phyloP scores from a whole-genome alignment of 2,888 invertebrate genomes.

The Coenonympha arcania region DNA sequence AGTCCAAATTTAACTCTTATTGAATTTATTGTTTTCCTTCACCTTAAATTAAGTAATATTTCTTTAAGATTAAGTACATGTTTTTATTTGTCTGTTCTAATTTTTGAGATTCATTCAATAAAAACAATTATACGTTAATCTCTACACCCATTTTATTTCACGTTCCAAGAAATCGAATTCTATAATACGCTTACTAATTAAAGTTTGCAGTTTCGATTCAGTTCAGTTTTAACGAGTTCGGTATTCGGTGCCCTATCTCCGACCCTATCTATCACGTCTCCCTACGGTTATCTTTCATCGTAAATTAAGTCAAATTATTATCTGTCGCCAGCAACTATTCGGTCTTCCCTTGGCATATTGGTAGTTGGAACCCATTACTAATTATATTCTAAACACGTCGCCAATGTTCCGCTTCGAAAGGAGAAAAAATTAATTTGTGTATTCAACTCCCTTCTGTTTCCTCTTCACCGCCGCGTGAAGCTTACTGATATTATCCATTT shows the following conservation, averaged over 20 bases:
- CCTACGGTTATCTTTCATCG: slow-evolving; percentile 47
- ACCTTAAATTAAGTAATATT: not conserved
- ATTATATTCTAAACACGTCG: slow-evolving; percentile 28
- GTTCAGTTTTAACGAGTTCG: slow-evolving; percentile 35
- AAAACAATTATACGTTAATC: not conserved
- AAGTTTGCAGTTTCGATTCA: slow-evolving; percentile 32
- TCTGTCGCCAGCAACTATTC: slow-evolving; percentile 28
- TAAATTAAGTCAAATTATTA: slow-evolving; percentile 63
- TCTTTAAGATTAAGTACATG: not conserved
- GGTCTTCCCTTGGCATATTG: slow-evolving; percentile 24
- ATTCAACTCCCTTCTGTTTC: slow-evolving; percentile 16
- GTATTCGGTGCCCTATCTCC: slow-evolving; percentile 42
- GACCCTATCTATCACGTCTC: slow-evolving; percentile 44
- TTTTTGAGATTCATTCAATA: not conserved
- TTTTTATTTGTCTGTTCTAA: not conserved
- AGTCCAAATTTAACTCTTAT: not conserved
- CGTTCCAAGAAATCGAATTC: slow-evolving; percentile 4
- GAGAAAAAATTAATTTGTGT: slow-evolving; percentile 23
- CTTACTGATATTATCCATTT: slow-evolving; percentile 12
- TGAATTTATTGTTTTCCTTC: not conserved
- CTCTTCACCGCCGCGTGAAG: not conserved
- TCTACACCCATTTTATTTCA: not conserved
- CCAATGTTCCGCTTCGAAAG: slow-evolving; percentile 22
- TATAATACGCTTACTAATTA: slow-evolving; percentile 7
- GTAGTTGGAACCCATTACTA: slow-evolving; percentile 28